Evolutionary conservation across 2,888 invertebrate genomes (phyloP).

Genomic region (Trilocha varians): DNA sequence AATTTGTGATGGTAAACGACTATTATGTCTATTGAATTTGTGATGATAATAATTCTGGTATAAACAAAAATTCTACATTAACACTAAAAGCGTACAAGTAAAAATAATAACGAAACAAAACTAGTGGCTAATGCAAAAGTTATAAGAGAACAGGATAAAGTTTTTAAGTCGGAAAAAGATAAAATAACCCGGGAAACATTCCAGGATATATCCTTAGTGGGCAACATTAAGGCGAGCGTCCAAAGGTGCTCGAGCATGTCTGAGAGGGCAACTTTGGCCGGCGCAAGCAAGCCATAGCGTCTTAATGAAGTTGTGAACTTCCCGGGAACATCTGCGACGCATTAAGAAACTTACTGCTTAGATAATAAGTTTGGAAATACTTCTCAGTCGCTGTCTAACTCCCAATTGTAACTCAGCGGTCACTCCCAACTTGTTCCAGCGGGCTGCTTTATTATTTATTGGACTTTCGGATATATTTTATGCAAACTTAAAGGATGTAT

Average conservation of each 20-base stretch:
- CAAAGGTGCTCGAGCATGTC: conserved; percentile 43
- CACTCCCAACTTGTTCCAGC: not conserved
- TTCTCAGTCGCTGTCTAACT: conserved; percentile 4
- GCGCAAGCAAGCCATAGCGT: conserved; percentile 50
- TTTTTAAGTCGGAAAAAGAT: conserved; percentile 30
- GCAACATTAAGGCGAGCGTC: conserved; percentile 35
- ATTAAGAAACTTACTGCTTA: conserved; percentile 26
- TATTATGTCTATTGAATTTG: too few species aligned
- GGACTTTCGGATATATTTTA: too few species aligned
- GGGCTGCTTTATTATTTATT: not conserved
- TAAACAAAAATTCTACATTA: not conserved
- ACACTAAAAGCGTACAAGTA: not conserved
- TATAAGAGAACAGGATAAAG: conserved; percentile 28
- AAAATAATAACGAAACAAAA: conserved; percentile 3
- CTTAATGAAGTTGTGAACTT: conserved; percentile 62
- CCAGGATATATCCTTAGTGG: conserved; percentile 32
- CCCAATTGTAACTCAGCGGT: not conserved
- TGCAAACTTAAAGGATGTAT: too few species aligned
- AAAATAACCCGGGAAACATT: conserved; percentile 29
- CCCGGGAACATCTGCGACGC: conserved; percentile 17
- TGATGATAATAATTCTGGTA: too few species aligned
- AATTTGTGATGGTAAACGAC: too few species aligned
- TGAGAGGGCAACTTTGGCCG: conserved; percentile 47
- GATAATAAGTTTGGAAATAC: conserved; percentile 28
- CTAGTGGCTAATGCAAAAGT: conserved; percentile 31